Evolutionary conservation across 2,113 vertebrate species (phyloP).

Genomic region (Aspidoscelis tigris): DNA sequence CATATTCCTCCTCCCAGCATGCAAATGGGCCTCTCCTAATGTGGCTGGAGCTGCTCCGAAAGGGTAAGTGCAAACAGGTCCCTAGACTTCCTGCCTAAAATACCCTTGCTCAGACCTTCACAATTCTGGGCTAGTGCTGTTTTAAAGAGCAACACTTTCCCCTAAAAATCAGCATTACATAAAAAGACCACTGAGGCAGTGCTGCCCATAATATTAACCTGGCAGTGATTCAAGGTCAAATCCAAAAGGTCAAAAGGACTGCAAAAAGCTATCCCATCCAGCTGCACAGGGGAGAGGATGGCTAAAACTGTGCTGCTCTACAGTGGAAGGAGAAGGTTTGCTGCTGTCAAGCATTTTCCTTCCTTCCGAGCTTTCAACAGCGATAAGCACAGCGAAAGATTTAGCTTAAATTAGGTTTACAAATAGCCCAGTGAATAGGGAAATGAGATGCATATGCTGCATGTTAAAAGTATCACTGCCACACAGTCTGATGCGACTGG

Average conservation of each 20-base stretch:
- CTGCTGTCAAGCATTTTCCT: conserved; percentile 24
- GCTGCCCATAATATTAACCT: background rate
- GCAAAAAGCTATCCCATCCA: background rate
- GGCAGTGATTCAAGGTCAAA: background rate
- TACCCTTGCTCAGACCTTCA: background rate
- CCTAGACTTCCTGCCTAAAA: too few relatives aligned
- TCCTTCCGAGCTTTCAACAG: conserved; percentile 28
- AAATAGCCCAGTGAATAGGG: conserved; percentile 59
- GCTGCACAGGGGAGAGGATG: fast-evolving
- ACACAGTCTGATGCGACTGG: conserved; percentile 27
- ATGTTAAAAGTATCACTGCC: conserved; percentile 38
- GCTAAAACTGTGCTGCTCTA: conserved; percentile 11
- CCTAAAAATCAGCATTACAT: background rate
- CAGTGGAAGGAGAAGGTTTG: background rate
- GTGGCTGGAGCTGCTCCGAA: too few relatives aligned
- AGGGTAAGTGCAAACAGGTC: too few relatives aligned
- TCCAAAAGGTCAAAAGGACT: background rate
- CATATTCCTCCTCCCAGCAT: too few relatives aligned
- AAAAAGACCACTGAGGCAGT: background rate
- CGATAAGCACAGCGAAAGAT: conserved; percentile 24
- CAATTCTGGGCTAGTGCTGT: background rate
- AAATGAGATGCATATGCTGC: conserved; percentile 57
- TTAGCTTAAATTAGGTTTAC: conserved; percentile 62
- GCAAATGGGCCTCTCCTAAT: too few relatives aligned
- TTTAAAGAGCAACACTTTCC: too few relatives aligned